Evolutionary conservation across 2,113 vertebrate species (phyloP).

Genomic region (Dipodomys stephensi): DNA sequence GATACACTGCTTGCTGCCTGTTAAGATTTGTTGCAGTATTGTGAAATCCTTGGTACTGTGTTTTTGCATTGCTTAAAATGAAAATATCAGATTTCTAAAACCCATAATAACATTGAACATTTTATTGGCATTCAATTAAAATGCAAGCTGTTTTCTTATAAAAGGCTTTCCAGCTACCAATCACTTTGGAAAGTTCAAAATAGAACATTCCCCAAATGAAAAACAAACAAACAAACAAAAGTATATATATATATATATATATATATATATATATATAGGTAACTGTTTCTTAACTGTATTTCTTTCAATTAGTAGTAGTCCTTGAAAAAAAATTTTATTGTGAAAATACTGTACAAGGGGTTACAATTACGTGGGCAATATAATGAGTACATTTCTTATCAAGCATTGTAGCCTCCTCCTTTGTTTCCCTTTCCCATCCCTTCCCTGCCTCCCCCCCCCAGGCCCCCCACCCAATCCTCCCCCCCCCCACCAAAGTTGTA

Average conservation of each 20-base stretch:
- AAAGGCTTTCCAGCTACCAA: constrained; percentile 41
- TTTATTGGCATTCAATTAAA: constrained; percentile 67
- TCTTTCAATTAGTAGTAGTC: constrained; percentile 7
- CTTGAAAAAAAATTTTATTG: not conserved
- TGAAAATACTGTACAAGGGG: too few relatives aligned
- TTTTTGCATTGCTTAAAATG: not conserved
- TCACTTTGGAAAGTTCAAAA: constrained; percentile 39
- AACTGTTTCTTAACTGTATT: constrained; percentile 31
- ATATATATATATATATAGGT: too few relatives aligned
- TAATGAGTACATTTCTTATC: too few relatives aligned
- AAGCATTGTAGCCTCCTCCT: too few relatives aligned
- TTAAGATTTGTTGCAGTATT: constrained; percentile 48
- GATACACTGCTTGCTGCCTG: not conserved
- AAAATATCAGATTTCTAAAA: constrained; percentile 59
- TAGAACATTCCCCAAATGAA: not conserved
- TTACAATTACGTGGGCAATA: too few relatives aligned
- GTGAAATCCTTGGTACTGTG: not conserved
- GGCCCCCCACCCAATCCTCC: too few relatives aligned
- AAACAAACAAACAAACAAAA: too few relatives aligned
- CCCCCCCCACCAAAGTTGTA: too few relatives aligned
- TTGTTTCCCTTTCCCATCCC: too few relatives aligned
- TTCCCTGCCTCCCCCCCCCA: too few relatives aligned
- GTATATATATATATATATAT: too few relatives aligned
- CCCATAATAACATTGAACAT: constrained; percentile 38
- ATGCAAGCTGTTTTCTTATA: constrained; percentile 56